Evolutionary conservation across 1,140 invertebrate genomes (phyloP), one percentile per base, ranked within the genome.

Genomic region (Zaprionus nigranus): DNA sequence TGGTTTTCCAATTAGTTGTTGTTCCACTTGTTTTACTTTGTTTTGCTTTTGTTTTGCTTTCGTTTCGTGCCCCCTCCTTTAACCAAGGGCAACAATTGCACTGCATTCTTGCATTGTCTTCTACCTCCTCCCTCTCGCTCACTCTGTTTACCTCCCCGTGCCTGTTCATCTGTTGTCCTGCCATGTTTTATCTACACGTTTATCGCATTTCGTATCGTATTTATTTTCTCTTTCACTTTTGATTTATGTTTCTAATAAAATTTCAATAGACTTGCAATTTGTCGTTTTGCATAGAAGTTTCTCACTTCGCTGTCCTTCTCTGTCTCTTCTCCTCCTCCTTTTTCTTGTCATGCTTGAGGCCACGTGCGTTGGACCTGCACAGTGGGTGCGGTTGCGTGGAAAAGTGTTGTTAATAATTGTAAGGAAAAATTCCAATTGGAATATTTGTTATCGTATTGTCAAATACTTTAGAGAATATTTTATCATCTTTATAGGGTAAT

Each of bases 201-300:
- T 34, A 34, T 34, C 30, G 30, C 30, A 68, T 68, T 57, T 79
- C 43, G 65, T 57, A 28, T 67, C 38, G 13, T 70, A 69, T 79
- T 65, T 71, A 72, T 77, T 66, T 87, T 22, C 17, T 58, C 15
- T 63, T 83, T 76, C 69, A 51, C 63, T 63, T 90, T 88, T 88
- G 84, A 88, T 88, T 88, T 88, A 88, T 90, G 85, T 57, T 88
- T 88, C 84, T 90, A 88, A 88, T 88, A 88, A 88, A 88, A 88
- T 85, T 88, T 88, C 84, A 90, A 88, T 88, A 90, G 85, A 88
- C 85, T 88, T 90, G 84, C 85, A 90, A 90, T 84, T 88, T 88
- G 85, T 90, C 71, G 78, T 67, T 78, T 68, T 78, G 77, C 75
- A 69, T 75, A 75, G 70, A 76, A 69, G 62, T 70, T 40, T 11